phyloP scores from a whole-genome alignment of 2,888 invertebrate genomes.

The Drosophila testacea region DNA sequence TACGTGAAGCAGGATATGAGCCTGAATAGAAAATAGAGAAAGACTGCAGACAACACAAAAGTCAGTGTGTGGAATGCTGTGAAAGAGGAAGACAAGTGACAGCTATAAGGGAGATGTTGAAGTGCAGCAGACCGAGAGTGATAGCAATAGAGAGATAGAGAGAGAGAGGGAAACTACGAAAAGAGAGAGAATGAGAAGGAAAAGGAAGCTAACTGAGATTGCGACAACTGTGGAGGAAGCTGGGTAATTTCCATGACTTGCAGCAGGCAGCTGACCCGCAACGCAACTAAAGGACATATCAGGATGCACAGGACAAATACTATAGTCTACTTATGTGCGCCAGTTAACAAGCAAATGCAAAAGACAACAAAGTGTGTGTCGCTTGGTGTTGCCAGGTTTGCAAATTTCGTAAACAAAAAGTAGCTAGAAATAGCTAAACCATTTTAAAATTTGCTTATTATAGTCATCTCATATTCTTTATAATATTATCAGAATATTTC shows the following conservation, averaged over 20 bases:
- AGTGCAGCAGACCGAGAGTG: not conserved
- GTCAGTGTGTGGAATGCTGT: slow-evolving; percentile 18
- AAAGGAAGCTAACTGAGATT: slow-evolving; percentile 23
- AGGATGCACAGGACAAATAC: slow-evolving; percentile 34
- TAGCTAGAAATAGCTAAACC: too few species aligned
- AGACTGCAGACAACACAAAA: slow-evolving; percentile 3
- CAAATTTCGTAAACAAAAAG: too few species aligned
- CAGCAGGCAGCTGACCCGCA: slow-evolving; percentile 52
- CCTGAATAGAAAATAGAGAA: slow-evolving; percentile 6
- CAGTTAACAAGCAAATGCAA: slow-evolving; percentile 42
- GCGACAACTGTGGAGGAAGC: slow-evolving; percentile 40
- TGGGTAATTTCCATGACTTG: slow-evolving; percentile 56
- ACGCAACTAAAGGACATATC: slow-evolving; percentile 5
- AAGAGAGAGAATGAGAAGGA: not conserved
- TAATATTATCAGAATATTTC: too few species aligned
- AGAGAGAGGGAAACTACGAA: not conserved
- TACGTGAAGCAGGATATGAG: slow-evolving; percentile 20
- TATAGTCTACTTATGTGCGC: slow-evolving; percentile 55
- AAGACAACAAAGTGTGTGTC: slow-evolving; percentile 43
- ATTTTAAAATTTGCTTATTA: too few species aligned
- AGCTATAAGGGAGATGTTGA: slow-evolving; percentile 35
- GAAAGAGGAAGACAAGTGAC: slow-evolving; percentile 62
- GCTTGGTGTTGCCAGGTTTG: not conserved
- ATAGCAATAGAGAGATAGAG: not conserved
- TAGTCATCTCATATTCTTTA: too few species aligned